Conservation (phyloP, 2,797 vertebrate genomes). For the Erethizon dorsatum region DNA sequence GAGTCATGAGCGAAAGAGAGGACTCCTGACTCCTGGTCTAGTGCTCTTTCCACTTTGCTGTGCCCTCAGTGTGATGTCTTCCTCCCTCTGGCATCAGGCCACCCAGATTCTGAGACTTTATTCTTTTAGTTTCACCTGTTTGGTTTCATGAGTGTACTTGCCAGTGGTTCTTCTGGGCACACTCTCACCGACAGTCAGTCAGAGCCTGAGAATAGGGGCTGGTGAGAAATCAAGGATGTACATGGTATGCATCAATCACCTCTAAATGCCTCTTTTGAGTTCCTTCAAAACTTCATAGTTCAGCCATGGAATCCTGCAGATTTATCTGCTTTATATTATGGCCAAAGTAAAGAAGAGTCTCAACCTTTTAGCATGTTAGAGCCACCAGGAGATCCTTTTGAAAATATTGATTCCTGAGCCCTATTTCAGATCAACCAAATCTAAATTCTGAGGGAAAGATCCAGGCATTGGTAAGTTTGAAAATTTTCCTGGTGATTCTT, state of each 20-base stretch:
- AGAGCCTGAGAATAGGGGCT: background rate
- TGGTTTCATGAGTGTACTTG: background rate
- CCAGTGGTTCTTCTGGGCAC: background rate
- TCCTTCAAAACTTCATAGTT: background rate
- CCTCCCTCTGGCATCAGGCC: background rate
- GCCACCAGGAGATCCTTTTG: background rate
- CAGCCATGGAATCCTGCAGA: background rate
- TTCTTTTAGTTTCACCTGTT: background rate
- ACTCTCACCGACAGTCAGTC: background rate
- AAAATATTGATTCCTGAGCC: background rate
- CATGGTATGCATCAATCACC: background rate
- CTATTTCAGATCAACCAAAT: background rate
- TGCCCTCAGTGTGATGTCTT: background rate
- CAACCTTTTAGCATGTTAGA: background rate
- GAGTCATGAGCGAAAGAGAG: background rate
- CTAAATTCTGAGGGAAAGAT: background rate
- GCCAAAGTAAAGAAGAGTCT: background rate
- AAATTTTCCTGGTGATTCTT: background rate
- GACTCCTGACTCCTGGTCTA: background rate
- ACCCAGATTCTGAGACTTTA: background rate
- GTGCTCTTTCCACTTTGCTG: background rate
- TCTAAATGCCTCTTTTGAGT: background rate
- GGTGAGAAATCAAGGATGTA: background rate
- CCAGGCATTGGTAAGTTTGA: background rate
- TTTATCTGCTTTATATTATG: background rate